A percentile compares a stretch with the other conserved stretches of the same genome.
Evolutionary conservation across 2,113 vertebrate species (phyloP).

Genomic region (Galbula dea): DNA sequence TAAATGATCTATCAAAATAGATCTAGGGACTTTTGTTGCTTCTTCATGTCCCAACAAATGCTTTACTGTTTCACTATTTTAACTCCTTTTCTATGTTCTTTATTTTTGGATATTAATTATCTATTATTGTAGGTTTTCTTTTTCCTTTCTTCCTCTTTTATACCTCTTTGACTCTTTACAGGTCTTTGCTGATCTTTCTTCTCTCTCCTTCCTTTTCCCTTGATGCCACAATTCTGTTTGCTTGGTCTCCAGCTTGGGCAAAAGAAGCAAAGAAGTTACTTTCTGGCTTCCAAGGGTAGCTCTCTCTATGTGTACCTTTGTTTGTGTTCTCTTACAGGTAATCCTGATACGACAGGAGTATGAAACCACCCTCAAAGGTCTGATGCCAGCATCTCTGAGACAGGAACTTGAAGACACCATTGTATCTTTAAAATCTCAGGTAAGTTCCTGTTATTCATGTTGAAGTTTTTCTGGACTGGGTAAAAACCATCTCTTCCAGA

Average conservation of each 20-base stretch:
- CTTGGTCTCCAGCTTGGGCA: not conserved
- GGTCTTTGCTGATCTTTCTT: not conserved
- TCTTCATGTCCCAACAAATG: not conserved
- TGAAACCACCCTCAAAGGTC: slow-evolving; percentile 85
- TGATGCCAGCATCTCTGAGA: slow-evolving; percentile 86
- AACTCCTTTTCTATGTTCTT: not conserved
- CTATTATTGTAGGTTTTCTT: not conserved
- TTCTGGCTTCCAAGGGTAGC: not conserved
- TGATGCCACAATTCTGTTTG: not conserved
- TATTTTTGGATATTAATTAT: not conserved
- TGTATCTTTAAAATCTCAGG: slow-evolving; percentile 91
- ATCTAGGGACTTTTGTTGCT: not conserved
- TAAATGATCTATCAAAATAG: not conserved
- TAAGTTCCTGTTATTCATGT: slow-evolving; percentile 48
- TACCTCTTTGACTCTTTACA: not conserved
- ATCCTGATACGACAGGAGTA: slow-evolving; percentile 84
- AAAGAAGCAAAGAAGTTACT: not conserved
- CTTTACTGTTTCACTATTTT: not conserved
- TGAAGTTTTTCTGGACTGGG: not conserved
- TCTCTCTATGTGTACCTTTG: not conserved
- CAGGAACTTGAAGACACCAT: slow-evolving; percentile 94
- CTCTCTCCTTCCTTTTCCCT: not conserved
- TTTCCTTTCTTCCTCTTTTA: not conserved
- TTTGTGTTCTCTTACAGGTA: slow-evolving; percentile 76
- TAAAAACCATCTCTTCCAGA: not conserved